These are phyloP conservation scores for Paraescarpia echinospica DNA, from an alignment of 1,140 invertebrate species.

Conservation along the genomic window DNA sequence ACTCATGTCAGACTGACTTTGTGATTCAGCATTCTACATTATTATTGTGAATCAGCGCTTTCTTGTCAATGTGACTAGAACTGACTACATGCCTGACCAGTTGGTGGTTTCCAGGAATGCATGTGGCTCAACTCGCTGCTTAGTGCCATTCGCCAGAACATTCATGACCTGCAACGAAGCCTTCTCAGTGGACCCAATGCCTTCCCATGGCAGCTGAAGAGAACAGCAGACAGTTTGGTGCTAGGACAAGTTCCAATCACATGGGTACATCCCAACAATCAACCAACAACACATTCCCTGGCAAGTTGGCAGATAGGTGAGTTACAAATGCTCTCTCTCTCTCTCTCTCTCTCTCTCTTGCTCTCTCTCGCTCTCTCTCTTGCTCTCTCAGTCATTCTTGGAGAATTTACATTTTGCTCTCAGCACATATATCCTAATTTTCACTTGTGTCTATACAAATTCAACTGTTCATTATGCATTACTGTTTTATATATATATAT, in stretches of 20 bases:
- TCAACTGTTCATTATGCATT: too few relatives aligned
- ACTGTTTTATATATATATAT: too few relatives aligned
- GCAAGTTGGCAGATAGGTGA: constrained; percentile 51
- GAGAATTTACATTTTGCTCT: too few relatives aligned
- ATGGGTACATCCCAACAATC: constrained; percentile 55
- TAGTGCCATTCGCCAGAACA: constrained; percentile 52
- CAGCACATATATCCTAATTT: too few relatives aligned
- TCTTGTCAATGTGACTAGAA: too few relatives aligned
- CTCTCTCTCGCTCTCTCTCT: too few relatives aligned
- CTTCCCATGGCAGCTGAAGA: constrained; percentile 37
- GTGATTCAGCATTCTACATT: too few relatives aligned
- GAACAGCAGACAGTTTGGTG: constrained; percentile 43
- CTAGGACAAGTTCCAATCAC: constrained; percentile 50
- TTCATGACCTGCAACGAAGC: constrained; percentile 42
- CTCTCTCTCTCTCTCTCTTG: too few relatives aligned
- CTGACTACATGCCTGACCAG: not conserved
- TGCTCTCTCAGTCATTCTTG: too few relatives aligned
- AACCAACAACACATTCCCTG: constrained; percentile 53
- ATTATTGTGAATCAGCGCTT: too few relatives aligned
- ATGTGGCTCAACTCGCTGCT: constrained; percentile 51
- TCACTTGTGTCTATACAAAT: too few relatives aligned
- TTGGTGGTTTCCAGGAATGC: constrained; percentile 46
- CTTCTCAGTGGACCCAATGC: constrained; percentile 48
- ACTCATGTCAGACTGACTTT: too few relatives aligned
- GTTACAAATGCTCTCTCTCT: constrained; percentile 11